Conservation (phyloP, 2,888 invertebrate species). For the Ophion ventricosus region DNA sequence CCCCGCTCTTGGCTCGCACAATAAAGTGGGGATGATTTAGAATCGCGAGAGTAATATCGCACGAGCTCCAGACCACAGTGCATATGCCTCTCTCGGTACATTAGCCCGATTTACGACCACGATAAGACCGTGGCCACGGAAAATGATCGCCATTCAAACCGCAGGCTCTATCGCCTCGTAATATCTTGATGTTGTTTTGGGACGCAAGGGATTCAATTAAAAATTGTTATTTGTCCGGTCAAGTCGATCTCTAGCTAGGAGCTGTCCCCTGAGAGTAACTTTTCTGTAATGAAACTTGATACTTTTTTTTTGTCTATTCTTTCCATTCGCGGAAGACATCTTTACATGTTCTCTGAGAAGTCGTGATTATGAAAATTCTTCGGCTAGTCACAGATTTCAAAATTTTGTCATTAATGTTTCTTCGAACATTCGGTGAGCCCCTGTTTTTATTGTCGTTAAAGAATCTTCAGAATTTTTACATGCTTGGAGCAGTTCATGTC, state of each 20-base stretch:
- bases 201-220: not conserved
- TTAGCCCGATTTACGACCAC: constrained; percentile 56
- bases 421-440: too few relatives aligned
- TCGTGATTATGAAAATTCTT: too few relatives aligned
- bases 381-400: too few relatives aligned
- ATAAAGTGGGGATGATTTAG: constrained; percentile 71
- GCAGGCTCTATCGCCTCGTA: not conserved
- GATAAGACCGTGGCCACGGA: constrained; percentile 27
- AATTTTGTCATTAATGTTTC: too few relatives aligned
- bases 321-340: too few relatives aligned
- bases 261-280: not conserved
- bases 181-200: not conserved
- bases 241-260: not conserved
- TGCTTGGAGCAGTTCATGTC: too few relatives aligned
- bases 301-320: not conserved
- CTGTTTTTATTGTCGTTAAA: too few relatives aligned
- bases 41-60: constrained; percentile 43
- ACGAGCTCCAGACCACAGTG: constrained; percentile 39
- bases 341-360: too few relatives aligned
- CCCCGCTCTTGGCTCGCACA: constrained; percentile 29
- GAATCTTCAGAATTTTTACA: too few relatives aligned
- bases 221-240: not conserved
- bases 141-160: constrained; percentile 6
- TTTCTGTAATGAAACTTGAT: not conserved
- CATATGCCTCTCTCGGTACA: constrained; percentile 38